Conservation (phyloP, 2,888 invertebrate species). For the Heteromyza rotundicornis region DNA sequence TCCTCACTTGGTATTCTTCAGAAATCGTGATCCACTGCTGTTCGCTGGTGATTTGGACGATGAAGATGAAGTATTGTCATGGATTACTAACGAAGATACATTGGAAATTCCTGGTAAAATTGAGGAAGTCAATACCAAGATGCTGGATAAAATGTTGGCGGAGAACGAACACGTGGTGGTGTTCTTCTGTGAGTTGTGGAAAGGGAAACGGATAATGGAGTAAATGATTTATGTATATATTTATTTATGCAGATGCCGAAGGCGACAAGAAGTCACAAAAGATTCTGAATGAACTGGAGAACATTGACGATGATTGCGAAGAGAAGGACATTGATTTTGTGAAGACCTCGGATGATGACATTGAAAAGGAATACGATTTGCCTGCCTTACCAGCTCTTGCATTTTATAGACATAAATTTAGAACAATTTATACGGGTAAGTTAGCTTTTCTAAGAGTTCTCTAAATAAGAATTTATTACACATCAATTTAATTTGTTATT, state of each 20-base stretch:
- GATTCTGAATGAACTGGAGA: slow-evolving; percentile 86
- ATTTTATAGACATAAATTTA: slow-evolving; percentile 86
- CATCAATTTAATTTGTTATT: slow-evolving; percentile 4
- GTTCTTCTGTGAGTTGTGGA: slow-evolving; percentile 85
- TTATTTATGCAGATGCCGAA: slow-evolving; percentile 74
- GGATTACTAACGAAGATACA: slow-evolving; percentile 90
- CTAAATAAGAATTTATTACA: not conserved
- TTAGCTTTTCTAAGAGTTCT: not conserved
- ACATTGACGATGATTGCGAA: slow-evolving; percentile 92
- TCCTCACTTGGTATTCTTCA: slow-evolving; percentile 87
- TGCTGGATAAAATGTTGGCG: slow-evolving; percentile 87
- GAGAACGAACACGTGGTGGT: slow-evolving; percentile 90
- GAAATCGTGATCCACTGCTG: slow-evolving; percentile 87
- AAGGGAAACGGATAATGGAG: too few species aligned
- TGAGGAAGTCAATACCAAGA: slow-evolving; percentile 88
- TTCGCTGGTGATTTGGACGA: slow-evolving; percentile 87
- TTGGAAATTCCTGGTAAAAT: slow-evolving; percentile 91
- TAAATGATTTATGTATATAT: not conserved
- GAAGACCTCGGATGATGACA: slow-evolving; percentile 87
- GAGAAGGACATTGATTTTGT: slow-evolving; percentile 90
- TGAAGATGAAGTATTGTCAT: slow-evolving; percentile 88
- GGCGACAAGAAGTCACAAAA: slow-evolving; percentile 89
- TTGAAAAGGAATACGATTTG: slow-evolving; percentile 87
- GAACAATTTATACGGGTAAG: slow-evolving; percentile 79
- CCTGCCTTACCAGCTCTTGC: slow-evolving; percentile 81